Percentiles rank a stretch among this genome's conserved stretches.
Conservation (phyloP, 1,140 invertebrate genomes). For the Aphaenogaster rudis region DNA sequence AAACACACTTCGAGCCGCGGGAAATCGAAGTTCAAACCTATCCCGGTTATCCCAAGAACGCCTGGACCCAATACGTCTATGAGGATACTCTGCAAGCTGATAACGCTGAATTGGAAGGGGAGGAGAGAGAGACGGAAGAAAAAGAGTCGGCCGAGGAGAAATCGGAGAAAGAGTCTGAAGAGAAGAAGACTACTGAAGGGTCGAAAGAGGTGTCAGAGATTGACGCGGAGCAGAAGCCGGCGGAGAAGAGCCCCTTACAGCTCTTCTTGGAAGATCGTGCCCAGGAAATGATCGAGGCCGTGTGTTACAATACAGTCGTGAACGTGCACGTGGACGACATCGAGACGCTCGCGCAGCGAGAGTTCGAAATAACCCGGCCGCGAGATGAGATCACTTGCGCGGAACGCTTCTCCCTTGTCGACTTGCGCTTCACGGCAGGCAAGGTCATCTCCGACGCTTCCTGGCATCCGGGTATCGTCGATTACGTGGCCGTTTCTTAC, state of each 20-base stretch:
- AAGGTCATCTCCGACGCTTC: conserved; percentile 88
- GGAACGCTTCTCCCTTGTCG: conserved; percentile 88
- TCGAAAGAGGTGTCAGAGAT: conserved; percentile 40
- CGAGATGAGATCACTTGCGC: conserved; percentile 80
- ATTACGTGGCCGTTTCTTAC: conserved; percentile 90
- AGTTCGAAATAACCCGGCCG: background rate
- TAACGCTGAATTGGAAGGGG: background rate
- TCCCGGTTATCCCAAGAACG: conserved; percentile 89
- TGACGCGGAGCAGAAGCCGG: background rate
- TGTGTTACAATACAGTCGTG: conserved; percentile 88
- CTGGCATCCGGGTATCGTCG: conserved; percentile 90
- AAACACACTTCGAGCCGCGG: conserved; percentile 87
- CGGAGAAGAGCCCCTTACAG: conserved; percentile 59
- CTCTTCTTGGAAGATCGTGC: conserved; percentile 71
- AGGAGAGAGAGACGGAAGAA: conserved; percentile 26
- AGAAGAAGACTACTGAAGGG: conserved; percentile 26
- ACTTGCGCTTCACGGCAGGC: conserved; percentile 87
- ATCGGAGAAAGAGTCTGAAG: conserved; percentile 36
- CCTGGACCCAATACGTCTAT: conserved; percentile 90
- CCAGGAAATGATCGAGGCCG: conserved; percentile 78
- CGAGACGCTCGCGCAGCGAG: conserved; percentile 82
- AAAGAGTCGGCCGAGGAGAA: conserved; percentile 27
- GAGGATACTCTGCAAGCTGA: conserved; percentile 67
- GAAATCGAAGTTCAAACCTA: conserved; percentile 89
- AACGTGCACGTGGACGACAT: conserved; percentile 90